Percentiles rank a stretch among this genome's conserved stretches.
Evolutionary conservation across 1,140 invertebrate species (phyloP).

Genomic region (Platorchestia sp.): DNA sequence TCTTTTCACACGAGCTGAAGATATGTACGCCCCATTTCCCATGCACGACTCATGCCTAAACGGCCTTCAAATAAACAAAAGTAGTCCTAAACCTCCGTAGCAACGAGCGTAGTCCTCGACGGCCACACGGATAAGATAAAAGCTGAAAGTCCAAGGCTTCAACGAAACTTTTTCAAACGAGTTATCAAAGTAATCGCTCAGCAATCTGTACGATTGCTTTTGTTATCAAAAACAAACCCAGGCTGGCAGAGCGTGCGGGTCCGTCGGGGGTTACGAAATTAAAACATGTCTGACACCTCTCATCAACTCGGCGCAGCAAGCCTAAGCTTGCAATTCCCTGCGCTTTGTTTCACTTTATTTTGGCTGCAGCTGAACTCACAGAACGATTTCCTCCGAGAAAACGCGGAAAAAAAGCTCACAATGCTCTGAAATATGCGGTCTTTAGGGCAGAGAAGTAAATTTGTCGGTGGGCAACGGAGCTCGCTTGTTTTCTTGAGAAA

Average conservation of each 20-base stretch:
- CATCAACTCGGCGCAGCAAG: neutral
- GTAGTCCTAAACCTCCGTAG: neutral
- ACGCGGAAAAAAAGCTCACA: neutral
- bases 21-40: too few species aligned
- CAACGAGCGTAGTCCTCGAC: neutral
- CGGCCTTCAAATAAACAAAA: neutral
- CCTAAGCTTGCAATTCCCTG: neutral
- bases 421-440: slow-evolving; percentile 5
- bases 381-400: neutral
- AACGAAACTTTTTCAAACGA: neutral
- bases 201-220: neutral
- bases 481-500: neutral
- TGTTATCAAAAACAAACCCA: neutral
- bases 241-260: neutral
- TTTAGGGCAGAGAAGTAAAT: neutral
- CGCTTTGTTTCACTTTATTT: slow-evolving; percentile 23
- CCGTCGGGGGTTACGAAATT: neutral
- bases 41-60: neutral
- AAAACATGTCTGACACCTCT: neutral
- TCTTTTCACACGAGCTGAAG: too few species aligned
- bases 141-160: neutral
- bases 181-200: neutral
- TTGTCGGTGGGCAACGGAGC: neutral
- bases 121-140: neutral
- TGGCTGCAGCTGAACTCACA: neutral